A percentile compares a stretch with the other conserved stretches of the same genome.
These are phyloP conservation scores for Cyrtodaria siliqua DNA, from an alignment of 2,888 invertebrate genomes.

Conservation along the genomic window DNA sequence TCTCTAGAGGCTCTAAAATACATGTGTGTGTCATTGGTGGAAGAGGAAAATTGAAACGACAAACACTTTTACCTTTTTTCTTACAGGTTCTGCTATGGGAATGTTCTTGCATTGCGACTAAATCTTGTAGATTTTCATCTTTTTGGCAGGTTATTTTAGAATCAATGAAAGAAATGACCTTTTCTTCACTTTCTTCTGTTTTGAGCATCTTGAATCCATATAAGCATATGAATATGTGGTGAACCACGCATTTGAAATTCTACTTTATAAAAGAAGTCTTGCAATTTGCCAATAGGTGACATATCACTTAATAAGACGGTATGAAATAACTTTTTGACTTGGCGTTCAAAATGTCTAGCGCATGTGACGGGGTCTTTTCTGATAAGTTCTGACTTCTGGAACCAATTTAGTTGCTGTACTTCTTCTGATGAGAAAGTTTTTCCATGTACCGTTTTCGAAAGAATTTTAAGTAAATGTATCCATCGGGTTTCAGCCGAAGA, in stretches of 20 bases:
- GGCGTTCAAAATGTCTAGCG: slow-evolving; percentile 58
- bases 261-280: slow-evolving; percentile 55
- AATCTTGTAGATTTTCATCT: slow-evolving; percentile 8
- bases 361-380: slow-evolving; percentile 49
- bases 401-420: slow-evolving; percentile 10
- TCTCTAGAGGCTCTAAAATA: too few species aligned
- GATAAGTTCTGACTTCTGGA: slow-evolving; percentile 32
- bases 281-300: slow-evolving; percentile 43
- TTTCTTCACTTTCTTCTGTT: slow-evolving; percentile 5
- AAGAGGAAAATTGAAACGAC: slow-evolving; percentile 43
- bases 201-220: slow-evolving; percentile 50
- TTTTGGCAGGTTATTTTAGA: slow-evolving; percentile 25
- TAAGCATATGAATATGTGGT: slow-evolving; percentile 52
- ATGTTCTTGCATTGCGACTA: slow-evolving; percentile 9
- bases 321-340: slow-evolving; percentile 40
- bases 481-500: slow-evolving; percentile 59
- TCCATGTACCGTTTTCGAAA: slow-evolving; percentile 18
- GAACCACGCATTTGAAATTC: slow-evolving; percentile 61
- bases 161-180: slow-evolving; percentile 31
- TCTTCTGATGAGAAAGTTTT: slow-evolving; percentile 18
- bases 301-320: slow-evolving; percentile 5
- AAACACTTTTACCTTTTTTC: slow-evolving; percentile 25
- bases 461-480: slow-evolving; percentile 36
- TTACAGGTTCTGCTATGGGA: slow-evolving; percentile 32
- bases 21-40: too few species aligned